Percentiles rank a stretch among this genome's conserved stretches.
Conservation (phyloP, 2,113 vertebrate species). For the Marcusenius ussheri region DNA sequence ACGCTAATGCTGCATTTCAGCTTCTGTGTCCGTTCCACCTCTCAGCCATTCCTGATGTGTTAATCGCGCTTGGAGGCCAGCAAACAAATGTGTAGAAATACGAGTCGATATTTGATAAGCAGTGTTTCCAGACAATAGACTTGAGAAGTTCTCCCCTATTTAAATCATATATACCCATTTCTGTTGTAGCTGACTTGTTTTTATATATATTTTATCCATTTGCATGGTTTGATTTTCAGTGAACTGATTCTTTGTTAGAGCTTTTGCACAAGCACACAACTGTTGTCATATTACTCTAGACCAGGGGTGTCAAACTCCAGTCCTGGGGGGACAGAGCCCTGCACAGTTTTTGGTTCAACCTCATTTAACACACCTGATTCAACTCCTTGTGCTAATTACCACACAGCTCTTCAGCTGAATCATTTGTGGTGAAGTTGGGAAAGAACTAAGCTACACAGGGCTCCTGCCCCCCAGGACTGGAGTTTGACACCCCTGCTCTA, state of each 20-base stretch:
- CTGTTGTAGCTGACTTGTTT: not conserved
- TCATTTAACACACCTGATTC: too few relatives aligned
- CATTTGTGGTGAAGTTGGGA: too few relatives aligned
- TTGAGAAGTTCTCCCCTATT: not conserved
- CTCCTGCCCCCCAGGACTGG: too few relatives aligned
- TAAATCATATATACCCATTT: not conserved
- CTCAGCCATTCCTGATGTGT: not conserved
- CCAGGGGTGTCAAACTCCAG: too few relatives aligned
- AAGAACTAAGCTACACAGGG: too few relatives aligned
- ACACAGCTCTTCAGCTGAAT: too few relatives aligned
- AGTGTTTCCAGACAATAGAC: not conserved
- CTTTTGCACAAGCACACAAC: not conserved
- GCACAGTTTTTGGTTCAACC: too few relatives aligned
- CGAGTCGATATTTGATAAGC: not conserved
- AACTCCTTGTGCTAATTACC: too few relatives aligned
- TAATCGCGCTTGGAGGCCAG: not conserved
- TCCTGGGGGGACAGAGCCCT: too few relatives aligned
- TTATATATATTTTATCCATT: not conserved
- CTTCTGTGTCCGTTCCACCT: not conserved
- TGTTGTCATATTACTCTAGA: not conserved
- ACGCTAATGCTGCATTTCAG: not conserved
- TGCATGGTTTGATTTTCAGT: not conserved
- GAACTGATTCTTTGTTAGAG: not conserved
- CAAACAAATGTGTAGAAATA: not conserved
- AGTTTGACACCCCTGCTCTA: not conserved